Base-by-base conservation (phyloP, 53 echinoderm and acorn worm species). In the Antedon mediterranea region DNA sequence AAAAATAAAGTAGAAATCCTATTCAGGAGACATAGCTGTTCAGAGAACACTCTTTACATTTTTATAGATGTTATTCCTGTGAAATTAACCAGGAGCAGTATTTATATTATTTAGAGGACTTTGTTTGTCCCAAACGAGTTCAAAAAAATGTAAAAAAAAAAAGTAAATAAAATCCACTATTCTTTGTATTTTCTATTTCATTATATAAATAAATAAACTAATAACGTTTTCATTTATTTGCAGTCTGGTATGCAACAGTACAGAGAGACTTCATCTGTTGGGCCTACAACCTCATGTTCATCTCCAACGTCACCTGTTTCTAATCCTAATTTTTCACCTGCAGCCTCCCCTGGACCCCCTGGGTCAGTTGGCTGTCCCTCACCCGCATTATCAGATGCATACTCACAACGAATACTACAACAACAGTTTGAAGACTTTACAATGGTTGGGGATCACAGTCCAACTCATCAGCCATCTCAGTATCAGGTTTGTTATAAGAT, bases 361-460 rank as follows among this genome's bases (percentile, higher is more conserved):
- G 43, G 32, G 26, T 71, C 84, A 33, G 31, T 73, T 0, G 57
- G 57, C 57, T 57, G 57, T 18, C 14, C 57, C 3, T 57, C 57
- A 57, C 57, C 57, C 6, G 57, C 57, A 2, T 23, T 57, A 57
- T 57, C 57, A 23, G 57, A 57, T 18, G 23, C 57, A 57, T 57
- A 57, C 23, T 57, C 57, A 57, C 37, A 37, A 37, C 57, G 57
- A 57, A 82, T 84, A 31, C 83, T 88, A 43, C 91, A 88, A 73
- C 88, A 95, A 37, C 92, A 95, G 92, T 95, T 95, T 82, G 87
- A 95, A 84, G 89, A 92, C 85, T 89, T 92, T 74, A 94, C 82
- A 81, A 95, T 95, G 97, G 76, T 92, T 76, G 34, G 88, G 2
- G 57, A 57, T 57, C 57, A 57, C 23, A 57, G 57, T 57, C 57